Percentiles rank a stretch among this genome's conserved stretches.
Conservation (phyloP, 2,797 vertebrate genomes). For the Poeciliopsis paucimaculata region DNA sequence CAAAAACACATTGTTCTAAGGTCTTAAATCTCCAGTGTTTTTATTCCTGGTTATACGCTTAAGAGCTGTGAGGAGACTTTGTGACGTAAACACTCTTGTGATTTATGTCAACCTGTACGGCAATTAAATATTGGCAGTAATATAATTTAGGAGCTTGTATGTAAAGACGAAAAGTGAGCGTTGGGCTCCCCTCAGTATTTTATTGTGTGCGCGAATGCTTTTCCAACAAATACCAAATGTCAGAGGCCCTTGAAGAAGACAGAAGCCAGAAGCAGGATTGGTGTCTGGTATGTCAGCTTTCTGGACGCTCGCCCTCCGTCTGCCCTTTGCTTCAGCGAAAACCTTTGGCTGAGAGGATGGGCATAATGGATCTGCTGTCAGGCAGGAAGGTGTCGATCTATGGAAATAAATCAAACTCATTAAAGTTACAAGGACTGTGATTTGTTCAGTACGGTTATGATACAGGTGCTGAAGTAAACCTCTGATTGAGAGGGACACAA, state of each 20-base stretch:
- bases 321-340: slow-evolving; percentile 55
- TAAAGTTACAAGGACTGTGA: neutral
- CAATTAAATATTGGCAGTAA: neutral
- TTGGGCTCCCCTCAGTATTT: slow-evolving; percentile 42
- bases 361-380: slow-evolving; percentile 26
- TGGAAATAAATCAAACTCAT: neutral
- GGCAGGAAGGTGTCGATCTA: slow-evolving; percentile 1
- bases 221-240: slow-evolving; percentile 66
- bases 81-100: neutral
- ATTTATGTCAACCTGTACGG: neutral
- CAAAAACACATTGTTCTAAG: neutral
- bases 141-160: slow-evolving; percentile 5
- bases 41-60: neutral
- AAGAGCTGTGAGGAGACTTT: neutral
- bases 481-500: neutral
- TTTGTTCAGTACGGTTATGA: neutral
- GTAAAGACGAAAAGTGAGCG: slow-evolving; percentile 23
- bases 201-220: slow-evolving; percentile 47
- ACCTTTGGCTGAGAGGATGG: slow-evolving; percentile 32
- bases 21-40: neutral
- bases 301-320: slow-evolving; percentile 48
- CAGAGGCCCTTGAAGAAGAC: slow-evolving; percentile 62
- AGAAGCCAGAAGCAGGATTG: slow-evolving; percentile 65
- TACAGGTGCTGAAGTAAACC: neutral
- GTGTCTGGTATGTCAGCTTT: slow-evolving; percentile 59